phyloP scores from a whole-genome alignment of 2,797 vertebrate species.

The Melanogrammus aeglefinus region DNA sequence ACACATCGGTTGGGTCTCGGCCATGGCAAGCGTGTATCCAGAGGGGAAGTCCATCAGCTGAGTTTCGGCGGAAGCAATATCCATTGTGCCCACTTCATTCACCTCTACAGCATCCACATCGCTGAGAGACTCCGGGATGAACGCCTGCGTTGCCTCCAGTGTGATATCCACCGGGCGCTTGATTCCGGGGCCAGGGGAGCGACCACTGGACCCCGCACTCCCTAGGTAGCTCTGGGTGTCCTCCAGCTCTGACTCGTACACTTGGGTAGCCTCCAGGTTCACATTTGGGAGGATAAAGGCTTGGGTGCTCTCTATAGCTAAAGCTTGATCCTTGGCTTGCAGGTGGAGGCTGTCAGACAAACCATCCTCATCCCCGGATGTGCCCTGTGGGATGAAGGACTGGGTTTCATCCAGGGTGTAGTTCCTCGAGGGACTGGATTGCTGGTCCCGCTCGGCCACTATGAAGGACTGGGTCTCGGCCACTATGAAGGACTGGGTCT shows the following conservation, averaged over 20 bases:
- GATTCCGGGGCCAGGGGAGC: constrained; percentile 20
- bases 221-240: constrained; percentile 50
- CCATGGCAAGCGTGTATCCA: constrained; percentile 23
- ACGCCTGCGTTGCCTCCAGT: constrained; percentile 68
- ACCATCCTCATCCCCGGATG: constrained; percentile 29
- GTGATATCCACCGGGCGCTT: constrained; percentile 40
- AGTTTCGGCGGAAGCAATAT: constrained; percentile 42
- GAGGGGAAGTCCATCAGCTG: constrained; percentile 15
- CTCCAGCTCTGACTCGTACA: constrained; percentile 42
- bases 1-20: constrained; percentile 57
- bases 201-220: constrained; percentile 9
- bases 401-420: constrained; percentile 28
- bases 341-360: constrained; percentile 56
- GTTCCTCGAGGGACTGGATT: background rate
- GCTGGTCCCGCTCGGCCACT: constrained; percentile 24
- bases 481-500: constrained; percentile 73
- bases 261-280: constrained; percentile 52
- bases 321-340: constrained; percentile 27
- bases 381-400: constrained; percentile 24
- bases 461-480: constrained; percentile 77
- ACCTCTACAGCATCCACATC: constrained; percentile 39
- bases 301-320: constrained; percentile 55
- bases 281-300: constrained; percentile 37
- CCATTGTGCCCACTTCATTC: constrained; percentile 29
- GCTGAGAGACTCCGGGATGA: constrained; percentile 27